Conservation (phyloP, 2,888 invertebrate species). For the Lasioglossum malachurum region DNA sequence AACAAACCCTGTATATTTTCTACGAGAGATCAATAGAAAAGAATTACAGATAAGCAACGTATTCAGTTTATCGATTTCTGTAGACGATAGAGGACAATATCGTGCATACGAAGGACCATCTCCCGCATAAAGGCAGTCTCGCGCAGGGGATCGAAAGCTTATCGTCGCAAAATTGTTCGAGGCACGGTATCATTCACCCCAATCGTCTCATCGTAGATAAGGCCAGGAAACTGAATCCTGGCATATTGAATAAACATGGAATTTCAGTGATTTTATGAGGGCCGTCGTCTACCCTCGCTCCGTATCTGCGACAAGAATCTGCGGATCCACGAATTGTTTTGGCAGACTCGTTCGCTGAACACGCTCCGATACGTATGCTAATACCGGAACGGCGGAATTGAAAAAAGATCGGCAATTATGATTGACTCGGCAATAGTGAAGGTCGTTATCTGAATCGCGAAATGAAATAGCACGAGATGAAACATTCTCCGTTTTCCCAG, state of each 20-base stretch:
- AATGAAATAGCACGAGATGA: slow-evolving; percentile 53
- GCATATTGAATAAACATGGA: slow-evolving; percentile 84
- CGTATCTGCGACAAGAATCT: slow-evolving; percentile 77
- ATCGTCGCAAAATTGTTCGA: slow-evolving; percentile 53
- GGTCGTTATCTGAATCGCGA: slow-evolving; percentile 53
- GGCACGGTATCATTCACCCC: slow-evolving; percentile 37
- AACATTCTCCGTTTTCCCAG: slow-evolving; percentile 16
- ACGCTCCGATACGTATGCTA: slow-evolving; percentile 82
- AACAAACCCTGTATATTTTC: background rate
- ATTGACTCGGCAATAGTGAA: slow-evolving; percentile 74
- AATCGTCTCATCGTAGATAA: slow-evolving; percentile 50
- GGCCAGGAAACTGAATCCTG: slow-evolving; percentile 55
- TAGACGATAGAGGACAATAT: background rate
- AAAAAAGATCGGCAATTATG: slow-evolving; percentile 84
- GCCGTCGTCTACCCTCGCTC: slow-evolving; percentile 67
- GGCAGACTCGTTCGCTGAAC: slow-evolving; percentile 45
- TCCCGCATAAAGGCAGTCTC: background rate
- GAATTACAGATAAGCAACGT: background rate
- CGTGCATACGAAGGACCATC: background rate
- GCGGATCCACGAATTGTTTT: slow-evolving; percentile 71
- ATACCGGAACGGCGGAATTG: slow-evolving; percentile 80
- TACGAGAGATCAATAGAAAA: background rate
- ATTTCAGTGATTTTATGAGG: slow-evolving; percentile 83
- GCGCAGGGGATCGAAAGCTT: slow-evolving; percentile 42
- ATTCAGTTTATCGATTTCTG: slow-evolving; percentile 21